Evolutionary conservation across 2,888 invertebrate genomes (phyloP), one percentile per base, ranked within the genome.

Genomic region (Yponomeuta cagnagella): DNA sequence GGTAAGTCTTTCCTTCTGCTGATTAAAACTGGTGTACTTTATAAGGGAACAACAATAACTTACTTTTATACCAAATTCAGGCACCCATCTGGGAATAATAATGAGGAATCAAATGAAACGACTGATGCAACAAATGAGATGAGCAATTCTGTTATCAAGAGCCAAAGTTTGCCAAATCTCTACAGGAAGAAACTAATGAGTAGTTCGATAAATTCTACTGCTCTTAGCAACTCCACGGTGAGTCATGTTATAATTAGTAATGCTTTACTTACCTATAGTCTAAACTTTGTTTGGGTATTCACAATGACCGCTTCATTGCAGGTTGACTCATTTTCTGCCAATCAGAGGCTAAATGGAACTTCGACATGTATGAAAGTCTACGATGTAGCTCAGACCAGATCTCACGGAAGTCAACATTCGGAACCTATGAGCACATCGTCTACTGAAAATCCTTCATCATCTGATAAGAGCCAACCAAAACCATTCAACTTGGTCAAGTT

Each of bases 401-500:
- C 86, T 43, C 86, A 87, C 72, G 87, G 85, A 76, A 92, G 92
- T 75, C 92, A 90, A 78, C 90, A 90, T 76, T 92, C 92, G 30
- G 93, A 93, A 76, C 89, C 91, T 52, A 92, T 93, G 93, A 92
- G 92, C 75, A 92, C 92, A 67, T 93, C 93, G 52, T 92, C 93
- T 23, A 92, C 91, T 69, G 93, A 93, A 74, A 91, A 92, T 77
- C 92, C 90, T 76, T 84, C 88, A 31, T 88, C 90, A 69, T 86
- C 90, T 48, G 92, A 92, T 69, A 92, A 90, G 83, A 93, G 89
- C 77, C 91, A 89, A 86, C 93, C 94, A 76, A 94, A 95, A 74
- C 94, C 96, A 76, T 95, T 97, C 84, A 97, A 95, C 86, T 93
- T 97, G 80, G 96, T 97, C 66, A 96, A 96, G 85, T 92, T 97